A percentile compares a stretch with the other conserved stretches of the same genome.
These are phyloP conservation scores for Sphinx pinastri DNA, from an alignment of 2,888 invertebrate species.

Conservation along the genomic window DNA sequence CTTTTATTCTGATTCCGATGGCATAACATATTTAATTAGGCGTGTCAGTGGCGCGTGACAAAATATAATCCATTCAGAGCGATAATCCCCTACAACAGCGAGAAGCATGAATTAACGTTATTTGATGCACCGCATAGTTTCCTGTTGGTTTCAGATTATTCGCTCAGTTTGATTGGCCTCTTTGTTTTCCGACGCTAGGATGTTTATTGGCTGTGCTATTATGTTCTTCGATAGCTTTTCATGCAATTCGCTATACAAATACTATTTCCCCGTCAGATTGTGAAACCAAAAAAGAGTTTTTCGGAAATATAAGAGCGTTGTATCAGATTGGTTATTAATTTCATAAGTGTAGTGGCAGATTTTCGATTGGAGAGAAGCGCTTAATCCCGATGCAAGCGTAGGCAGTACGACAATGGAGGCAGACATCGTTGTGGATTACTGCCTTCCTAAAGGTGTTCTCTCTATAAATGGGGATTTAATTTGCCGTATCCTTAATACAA, in stretches of 20 bases:
- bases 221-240: background rate
- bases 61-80: conserved; percentile 63
- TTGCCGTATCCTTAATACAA: conserved; percentile 76
- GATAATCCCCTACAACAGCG: conserved; percentile 57
- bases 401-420: conserved; percentile 68
- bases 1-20: conserved; percentile 29
- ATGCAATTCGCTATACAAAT: background rate
- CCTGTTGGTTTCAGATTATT: conserved; percentile 26
- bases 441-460: conserved; percentile 60
- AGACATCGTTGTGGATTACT: conserved; percentile 70
- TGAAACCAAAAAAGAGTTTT: background rate
- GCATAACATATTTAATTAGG: conserved; percentile 54
- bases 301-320: too few species aligned
- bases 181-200: background rate
- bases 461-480: conserved; percentile 77
- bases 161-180: background rate
- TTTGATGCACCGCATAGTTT: conserved; percentile 42
- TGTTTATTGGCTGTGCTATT: background rate
- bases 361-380: conserved; percentile 58
- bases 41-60: conserved; percentile 58
- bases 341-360: conserved; percentile 65
- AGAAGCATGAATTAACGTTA: conserved; percentile 56
- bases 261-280: background rate
- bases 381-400: conserved; percentile 67
- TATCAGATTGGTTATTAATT: conserved; percentile 68